A percentile compares a stretch with the other conserved stretches of the same genome.
phyloP scores from a whole-genome alignment of 2,113 vertebrate species.

The Pelvicachromis taeniatus region DNA sequence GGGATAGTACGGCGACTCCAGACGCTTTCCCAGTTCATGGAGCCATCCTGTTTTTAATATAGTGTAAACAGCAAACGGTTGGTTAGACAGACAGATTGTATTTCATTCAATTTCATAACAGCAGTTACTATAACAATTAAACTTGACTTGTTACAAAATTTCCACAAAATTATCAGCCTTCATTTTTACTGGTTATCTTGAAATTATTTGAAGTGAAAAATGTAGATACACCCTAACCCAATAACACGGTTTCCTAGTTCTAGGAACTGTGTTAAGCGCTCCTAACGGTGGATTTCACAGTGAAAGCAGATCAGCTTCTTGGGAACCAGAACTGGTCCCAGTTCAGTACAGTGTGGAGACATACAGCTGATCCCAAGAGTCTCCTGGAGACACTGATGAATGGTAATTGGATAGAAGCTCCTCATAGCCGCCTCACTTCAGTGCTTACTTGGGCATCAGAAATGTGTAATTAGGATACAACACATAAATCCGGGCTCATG shows the following conservation, averaged over 20 bases:
- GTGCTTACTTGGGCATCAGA: slow-evolving; percentile 35
- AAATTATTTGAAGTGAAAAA: neutral
- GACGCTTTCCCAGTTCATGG: slow-evolving; percentile 90
- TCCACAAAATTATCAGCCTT: neutral
- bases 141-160: neutral
- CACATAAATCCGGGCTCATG: slow-evolving; percentile 48
- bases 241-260: neutral
- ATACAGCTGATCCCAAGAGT: slow-evolving; percentile 39
- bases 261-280: neutral
- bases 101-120: neutral
- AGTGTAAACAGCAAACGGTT: neutral
- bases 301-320: slow-evolving; percentile 7
- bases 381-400: slow-evolving; percentile 61
- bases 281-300: slow-evolving; percentile 9
- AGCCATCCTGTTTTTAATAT: slow-evolving; percentile 83
- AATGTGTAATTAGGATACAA: slow-evolving; percentile 52
- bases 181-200: neutral
- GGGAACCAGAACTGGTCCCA: slow-evolving; percentile 27
- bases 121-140: neutral
- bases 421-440: slow-evolving; percentile 31
- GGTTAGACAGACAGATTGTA: neutral
- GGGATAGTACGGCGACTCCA: slow-evolving; percentile 86
- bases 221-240: neutral
- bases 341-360: slow-evolving; percentile 38
- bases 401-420: slow-evolving; percentile 63